Percentiles rank a stretch among this genome's conserved stretches.
Evolutionary conservation across 2,113 vertebrate species (phyloP).

Genomic region (Orcinus orca): DNA sequence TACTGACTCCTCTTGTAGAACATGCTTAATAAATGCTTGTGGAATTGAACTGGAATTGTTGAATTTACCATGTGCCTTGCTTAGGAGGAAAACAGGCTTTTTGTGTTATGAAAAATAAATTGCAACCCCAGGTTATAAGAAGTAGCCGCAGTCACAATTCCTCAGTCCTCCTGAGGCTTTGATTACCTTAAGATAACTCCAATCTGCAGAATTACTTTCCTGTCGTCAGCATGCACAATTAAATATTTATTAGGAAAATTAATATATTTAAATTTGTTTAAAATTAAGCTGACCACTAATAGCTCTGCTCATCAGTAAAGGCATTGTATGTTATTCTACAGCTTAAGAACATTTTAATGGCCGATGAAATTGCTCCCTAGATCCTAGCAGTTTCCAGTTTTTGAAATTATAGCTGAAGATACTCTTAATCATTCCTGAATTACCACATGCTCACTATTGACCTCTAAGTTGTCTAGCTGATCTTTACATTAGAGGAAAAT

Average conservation of each 20-base stretch:
- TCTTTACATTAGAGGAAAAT: constrained; percentile 43
- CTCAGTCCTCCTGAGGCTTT: background rate
- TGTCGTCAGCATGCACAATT: constrained; percentile 37
- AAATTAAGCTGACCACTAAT: constrained; percentile 52
- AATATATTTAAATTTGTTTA: constrained; percentile 64
- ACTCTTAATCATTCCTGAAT: constrained; percentile 59
- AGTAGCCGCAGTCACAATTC: constrained; percentile 7
- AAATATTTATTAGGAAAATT: constrained; percentile 62
- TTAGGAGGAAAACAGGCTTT: background rate
- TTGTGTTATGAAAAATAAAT: constrained; percentile 50
- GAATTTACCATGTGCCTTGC: background rate
- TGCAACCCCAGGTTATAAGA: background rate
- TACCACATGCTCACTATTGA: constrained; percentile 15
- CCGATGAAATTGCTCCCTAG: constrained; percentile 34
- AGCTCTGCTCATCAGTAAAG: background rate
- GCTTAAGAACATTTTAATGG: constrained; percentile 56
- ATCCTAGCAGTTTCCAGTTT: constrained; percentile 53
- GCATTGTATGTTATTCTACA: constrained; percentile 27
- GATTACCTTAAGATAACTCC: background rate
- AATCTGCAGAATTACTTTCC: constrained; percentile 19
- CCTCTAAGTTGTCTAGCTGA: background rate
- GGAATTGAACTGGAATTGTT: background rate
- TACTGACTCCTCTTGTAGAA: background rate
- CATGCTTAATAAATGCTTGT: background rate
- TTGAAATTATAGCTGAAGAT: constrained; percentile 52